Conservation (phyloP, 1,140 invertebrate genomes). For the Lethocerus indicus region DNA sequence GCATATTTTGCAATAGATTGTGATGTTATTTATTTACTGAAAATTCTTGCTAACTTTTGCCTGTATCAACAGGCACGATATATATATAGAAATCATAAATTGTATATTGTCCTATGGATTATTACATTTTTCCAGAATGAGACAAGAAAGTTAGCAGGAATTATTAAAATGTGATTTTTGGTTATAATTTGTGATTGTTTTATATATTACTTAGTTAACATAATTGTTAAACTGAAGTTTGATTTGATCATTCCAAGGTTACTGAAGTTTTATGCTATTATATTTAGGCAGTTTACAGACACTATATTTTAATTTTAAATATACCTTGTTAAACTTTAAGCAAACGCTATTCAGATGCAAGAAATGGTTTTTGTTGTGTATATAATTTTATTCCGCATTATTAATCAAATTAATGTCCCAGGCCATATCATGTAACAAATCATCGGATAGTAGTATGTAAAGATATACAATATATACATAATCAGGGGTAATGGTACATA, state of each 20-base stretch:
- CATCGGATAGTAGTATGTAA: constrained; percentile 8
- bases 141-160: constrained; percentile 5
- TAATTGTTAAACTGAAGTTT: constrained; percentile 8
- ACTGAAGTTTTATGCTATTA: too few relatives aligned
- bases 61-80: too few relatives aligned
- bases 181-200: constrained; percentile 14
- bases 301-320: too few relatives aligned
- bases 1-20: constrained; percentile 10
- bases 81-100: too few relatives aligned
- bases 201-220: constrained; percentile 13
- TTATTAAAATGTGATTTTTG: constrained; percentile 15
- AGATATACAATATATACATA: constrained; percentile 9
- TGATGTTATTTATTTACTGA: constrained; percentile 9
- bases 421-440: constrained; percentile 14
- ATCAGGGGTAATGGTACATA: constrained; percentile 14
- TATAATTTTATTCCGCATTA: too few relatives aligned
- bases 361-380: too few relatives aligned
- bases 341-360: too few relatives aligned
- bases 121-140: too few relatives aligned
- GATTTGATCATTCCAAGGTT: constrained; percentile 13
- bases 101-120: too few relatives aligned
- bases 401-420: constrained; percentile 9
- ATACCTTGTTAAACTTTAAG: too few relatives aligned
- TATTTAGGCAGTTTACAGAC: too few relatives aligned
- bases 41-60: constrained; percentile 9